phyloP scores from a whole-genome alignment of 2,113 vertebrate genomes.

The Ammodramus savannarum region DNA sequence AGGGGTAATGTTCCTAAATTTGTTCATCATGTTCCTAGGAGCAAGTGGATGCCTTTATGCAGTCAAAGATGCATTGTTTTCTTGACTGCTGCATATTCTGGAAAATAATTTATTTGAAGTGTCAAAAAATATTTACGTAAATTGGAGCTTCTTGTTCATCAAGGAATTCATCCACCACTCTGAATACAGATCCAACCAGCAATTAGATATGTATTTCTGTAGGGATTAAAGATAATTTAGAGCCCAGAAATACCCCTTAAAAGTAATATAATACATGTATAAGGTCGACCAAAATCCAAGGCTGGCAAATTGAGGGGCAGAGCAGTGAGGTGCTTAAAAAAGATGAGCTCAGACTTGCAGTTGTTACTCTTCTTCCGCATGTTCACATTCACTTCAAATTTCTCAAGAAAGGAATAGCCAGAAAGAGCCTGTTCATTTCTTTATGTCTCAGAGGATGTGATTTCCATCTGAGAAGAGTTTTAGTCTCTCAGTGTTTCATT shows the following conservation, averaged over 20 bases:
- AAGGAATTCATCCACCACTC: neutral
- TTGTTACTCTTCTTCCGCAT: neutral
- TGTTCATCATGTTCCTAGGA: neutral
- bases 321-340: neutral
- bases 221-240: neutral
- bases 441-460: neutral
- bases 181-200: neutral
- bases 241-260: neutral
- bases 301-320: neutral
- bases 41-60: neutral
- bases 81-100: neutral
- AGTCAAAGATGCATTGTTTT: neutral
- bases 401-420: neutral
- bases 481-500: neutral
- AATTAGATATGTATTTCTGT: neutral
- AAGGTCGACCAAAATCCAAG: neutral
- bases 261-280: neutral
- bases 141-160: neutral
- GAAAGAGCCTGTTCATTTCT: neutral
- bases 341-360: neutral
- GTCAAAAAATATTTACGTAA: fast-evolving
- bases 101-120: neutral
- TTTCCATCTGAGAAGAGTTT: neutral
- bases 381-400: neutral
- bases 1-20: neutral